Evolutionary conservation across 2,888 invertebrate genomes (phyloP).

Genomic region (Ectobius pallidus): DNA sequence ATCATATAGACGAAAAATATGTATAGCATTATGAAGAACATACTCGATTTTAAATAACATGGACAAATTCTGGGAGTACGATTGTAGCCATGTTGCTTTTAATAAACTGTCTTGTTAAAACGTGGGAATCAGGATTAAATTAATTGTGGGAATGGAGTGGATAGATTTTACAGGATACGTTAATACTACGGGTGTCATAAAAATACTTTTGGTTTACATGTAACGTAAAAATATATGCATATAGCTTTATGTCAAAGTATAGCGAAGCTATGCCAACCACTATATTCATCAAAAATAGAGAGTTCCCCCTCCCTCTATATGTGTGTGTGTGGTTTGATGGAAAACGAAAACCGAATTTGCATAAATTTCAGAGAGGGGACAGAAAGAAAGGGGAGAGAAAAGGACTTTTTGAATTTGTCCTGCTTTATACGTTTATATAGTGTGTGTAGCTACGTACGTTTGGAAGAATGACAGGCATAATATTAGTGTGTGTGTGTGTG

Average conservation of each 20-base stretch:
- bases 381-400: too few species aligned
- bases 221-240: slow-evolving; percentile 6
- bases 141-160: too few species aligned
- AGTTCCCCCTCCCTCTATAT: neutral
- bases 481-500: too few species aligned
- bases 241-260: neutral
- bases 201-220: neutral
- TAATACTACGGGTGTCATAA: too few species aligned
- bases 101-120: too few species aligned
- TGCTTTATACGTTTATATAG: neutral
- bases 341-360: slow-evolving; percentile 31
- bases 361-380: slow-evolving; percentile 21
- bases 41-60: too few species aligned
- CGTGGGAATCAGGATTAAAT: too few species aligned
- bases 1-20: too few species aligned
- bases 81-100: too few species aligned
- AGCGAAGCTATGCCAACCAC: neutral
- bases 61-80: too few species aligned
- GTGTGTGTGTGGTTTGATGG: slow-evolving; percentile 19
- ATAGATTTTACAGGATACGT: too few species aligned
- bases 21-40: too few species aligned
- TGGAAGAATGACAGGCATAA: neutral
- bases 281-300: slow-evolving; percentile 21
- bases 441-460: neutral
- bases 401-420: slow-evolving; percentile 18